Percentiles rank a stretch among this genome's conserved stretches.
phyloP scores from a whole-genome alignment of 2,888 invertebrate genomes.

The Hirtodrosophila trivittata region DNA sequence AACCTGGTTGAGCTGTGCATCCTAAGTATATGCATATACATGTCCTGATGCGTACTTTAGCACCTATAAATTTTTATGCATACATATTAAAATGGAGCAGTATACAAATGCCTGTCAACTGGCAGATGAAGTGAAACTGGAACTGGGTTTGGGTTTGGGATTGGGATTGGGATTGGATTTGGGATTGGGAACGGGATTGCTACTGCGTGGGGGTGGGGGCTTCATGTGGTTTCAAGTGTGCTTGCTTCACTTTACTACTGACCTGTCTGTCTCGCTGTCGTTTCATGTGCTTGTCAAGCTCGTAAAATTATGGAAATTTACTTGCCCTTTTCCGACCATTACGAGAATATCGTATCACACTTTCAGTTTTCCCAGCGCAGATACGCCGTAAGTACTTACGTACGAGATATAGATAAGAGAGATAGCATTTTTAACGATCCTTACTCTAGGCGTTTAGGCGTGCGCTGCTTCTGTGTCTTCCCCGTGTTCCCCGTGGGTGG shows the following conservation, averaged over 20 bases:
- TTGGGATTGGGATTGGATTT: not conserved
- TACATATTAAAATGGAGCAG: slow-evolving; percentile 61
- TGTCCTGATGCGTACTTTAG: slow-evolving; percentile 72
- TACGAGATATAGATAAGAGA: slow-evolving; percentile 21
- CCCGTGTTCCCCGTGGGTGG: no score
- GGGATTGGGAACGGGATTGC: not conserved
- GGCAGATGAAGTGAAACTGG: slow-evolving; percentile 7
- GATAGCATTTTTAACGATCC: slow-evolving; percentile 18
- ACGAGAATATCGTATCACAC: slow-evolving; percentile 20
- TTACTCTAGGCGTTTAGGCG: slow-evolving; percentile 4
- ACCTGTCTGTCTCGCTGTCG: slow-evolving; percentile 17
- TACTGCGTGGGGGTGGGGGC: not conserved
- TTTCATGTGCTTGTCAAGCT: slow-evolving; percentile 51
- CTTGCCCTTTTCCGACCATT: slow-evolving; percentile 59
- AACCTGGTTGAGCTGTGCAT: slow-evolving; percentile 31
- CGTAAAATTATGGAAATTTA: slow-evolving; percentile 79
- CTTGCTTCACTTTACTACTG: slow-evolving; percentile 62
- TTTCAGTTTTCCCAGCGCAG: not conserved
- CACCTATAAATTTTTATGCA: slow-evolving; percentile 77
- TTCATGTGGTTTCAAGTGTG: slow-evolving; percentile 57
- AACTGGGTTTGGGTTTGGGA: slow-evolving; percentile 12
- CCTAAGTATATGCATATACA: slow-evolving; percentile 61
- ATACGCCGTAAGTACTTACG: not conserved
- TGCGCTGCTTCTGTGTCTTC: not conserved
- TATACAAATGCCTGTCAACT: slow-evolving; percentile 56